Evolutionary conservation across 2,797 vertebrate genomes (phyloP).

Genomic region (Pelochelys cantorii): DNA sequence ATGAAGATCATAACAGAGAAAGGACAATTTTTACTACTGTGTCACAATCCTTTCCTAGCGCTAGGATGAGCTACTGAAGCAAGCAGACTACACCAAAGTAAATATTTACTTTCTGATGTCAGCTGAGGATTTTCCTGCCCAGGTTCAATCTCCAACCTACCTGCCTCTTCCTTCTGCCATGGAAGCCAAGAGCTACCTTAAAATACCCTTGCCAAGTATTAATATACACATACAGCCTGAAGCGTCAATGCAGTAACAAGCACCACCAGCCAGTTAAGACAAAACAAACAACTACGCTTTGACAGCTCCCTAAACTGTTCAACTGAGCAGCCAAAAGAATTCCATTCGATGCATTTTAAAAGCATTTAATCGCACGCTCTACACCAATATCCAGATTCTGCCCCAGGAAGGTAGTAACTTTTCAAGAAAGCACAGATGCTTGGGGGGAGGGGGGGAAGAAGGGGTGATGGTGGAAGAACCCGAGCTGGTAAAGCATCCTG

Average conservation of each 20-base stretch:
- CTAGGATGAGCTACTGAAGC: not conserved
- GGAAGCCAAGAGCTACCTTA: not conserved
- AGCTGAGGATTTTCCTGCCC: not conserved
- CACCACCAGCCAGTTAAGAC: not conserved
- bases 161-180: not conserved
- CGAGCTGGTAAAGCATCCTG: not conserved
- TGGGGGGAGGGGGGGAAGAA: not conserved
- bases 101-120: not conserved
- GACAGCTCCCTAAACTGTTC: not conserved
- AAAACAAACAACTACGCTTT: not conserved
- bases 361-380: not conserved
- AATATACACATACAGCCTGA: not conserved
- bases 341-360: accelerated
- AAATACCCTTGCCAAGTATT: not conserved
- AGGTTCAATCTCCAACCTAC: not conserved
- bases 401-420: accelerated
- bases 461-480: not conserved
- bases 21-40: not conserved
- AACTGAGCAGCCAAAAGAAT: accelerated
- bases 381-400: not conserved
- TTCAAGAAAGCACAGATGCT: not conserved
- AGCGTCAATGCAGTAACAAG: not conserved
- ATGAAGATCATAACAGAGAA: not conserved
- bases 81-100: not conserved
- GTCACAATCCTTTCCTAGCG: not conserved